Conservation (phyloP, 2,113 vertebrate genomes). For the Rhynchomys soricoides region DNA sequence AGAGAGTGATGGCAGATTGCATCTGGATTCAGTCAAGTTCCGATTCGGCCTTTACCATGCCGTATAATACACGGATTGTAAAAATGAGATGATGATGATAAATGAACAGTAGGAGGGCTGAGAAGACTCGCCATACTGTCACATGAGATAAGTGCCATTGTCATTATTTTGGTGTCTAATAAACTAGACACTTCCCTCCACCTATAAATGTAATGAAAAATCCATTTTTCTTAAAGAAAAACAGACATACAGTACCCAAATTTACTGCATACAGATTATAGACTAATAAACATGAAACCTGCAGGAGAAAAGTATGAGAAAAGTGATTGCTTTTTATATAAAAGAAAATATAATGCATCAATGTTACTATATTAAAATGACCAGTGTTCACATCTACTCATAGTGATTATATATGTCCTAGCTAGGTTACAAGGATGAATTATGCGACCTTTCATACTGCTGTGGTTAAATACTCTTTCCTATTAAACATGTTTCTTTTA, state of each 20-base stretch:
- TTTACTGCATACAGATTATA: background rate
- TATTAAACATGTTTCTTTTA: background rate
- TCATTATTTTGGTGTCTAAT: background rate
- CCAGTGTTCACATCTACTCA: background rate
- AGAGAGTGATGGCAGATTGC: background rate
- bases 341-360: background rate
- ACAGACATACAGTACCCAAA: background rate
- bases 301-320: background rate
- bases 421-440: background rate
- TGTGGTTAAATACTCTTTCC: background rate
- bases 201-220: background rate
- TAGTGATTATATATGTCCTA: background rate
- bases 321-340: background rate
- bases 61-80: background rate
- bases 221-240: background rate
- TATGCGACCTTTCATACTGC: background rate
- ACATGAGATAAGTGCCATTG: background rate
- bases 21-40: background rate
- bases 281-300: background rate
- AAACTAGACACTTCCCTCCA: background rate
- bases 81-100: background rate
- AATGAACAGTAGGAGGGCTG: background rate
- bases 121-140: background rate
- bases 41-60: background rate
- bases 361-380: constrained; percentile 37